Conservation (phyloP, 2,888 invertebrate species). For the Pollenia amentaria region DNA sequence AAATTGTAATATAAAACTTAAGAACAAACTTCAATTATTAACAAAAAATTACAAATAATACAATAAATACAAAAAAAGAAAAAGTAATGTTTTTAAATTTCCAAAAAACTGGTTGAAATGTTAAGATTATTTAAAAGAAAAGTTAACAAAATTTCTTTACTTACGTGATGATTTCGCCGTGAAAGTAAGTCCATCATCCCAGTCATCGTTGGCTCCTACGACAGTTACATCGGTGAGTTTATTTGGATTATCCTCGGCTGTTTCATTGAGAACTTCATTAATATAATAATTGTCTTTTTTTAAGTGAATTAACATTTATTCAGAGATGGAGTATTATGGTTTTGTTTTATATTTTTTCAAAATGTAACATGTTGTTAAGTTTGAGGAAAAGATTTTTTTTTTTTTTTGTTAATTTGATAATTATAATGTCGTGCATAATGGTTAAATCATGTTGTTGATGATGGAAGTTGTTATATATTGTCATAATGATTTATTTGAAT, state of each 20-base stretch:
- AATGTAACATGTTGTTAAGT: background rate
- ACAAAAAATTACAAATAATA: background rate
- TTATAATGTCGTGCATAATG: constrained; percentile 12
- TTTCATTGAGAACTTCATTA: constrained; percentile 91
- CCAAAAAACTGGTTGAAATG: background rate
- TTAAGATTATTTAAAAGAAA: background rate
- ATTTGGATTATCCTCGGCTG: constrained; percentile 85
- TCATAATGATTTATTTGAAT: background rate
- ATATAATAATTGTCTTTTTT: constrained; percentile 91
- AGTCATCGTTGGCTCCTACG: constrained; percentile 89
- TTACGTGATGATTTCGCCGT: constrained; percentile 95
- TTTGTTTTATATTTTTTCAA: constrained; percentile 5
- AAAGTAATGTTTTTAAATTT: too few species aligned
- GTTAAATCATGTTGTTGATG: background rate
- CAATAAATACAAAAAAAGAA: background rate
- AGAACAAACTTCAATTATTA: background rate
- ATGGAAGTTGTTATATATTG: constrained; percentile 25
- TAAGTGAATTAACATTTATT: constrained; percentile 70
- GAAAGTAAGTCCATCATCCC: constrained; percentile 95
- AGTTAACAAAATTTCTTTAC: constrained; percentile 82
- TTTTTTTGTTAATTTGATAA: constrained; percentile 14
- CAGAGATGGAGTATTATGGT: constrained; percentile 15
- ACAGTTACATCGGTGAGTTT: constrained; percentile 84
- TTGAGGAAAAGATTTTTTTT: background rate
- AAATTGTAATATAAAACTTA: constrained; percentile 9